phyloP scores from a whole-genome alignment of 2,888 invertebrate genomes.

The Drosophila gaucha region DNA sequence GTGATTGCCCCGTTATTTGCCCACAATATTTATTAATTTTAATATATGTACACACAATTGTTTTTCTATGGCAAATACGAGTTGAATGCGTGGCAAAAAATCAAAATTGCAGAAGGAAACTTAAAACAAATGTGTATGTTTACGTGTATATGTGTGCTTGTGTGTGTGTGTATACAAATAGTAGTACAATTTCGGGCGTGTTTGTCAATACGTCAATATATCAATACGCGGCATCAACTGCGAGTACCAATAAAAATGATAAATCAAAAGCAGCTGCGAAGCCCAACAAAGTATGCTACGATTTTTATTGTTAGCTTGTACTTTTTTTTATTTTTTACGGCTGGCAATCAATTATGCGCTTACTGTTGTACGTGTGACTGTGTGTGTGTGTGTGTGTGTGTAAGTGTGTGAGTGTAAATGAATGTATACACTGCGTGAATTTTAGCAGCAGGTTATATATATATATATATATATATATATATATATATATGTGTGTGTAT shows the following conservation, averaged over 20 bases:
- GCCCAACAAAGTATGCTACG: constrained; percentile 79
- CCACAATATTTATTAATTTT: background rate
- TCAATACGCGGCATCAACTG: constrained; percentile 42
- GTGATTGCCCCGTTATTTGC: constrained; percentile 5
- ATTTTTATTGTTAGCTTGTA: constrained; percentile 16
- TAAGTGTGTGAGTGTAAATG: constrained; percentile 17
- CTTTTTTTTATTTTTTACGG: constrained; percentile 52
- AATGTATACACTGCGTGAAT: constrained; percentile 29
- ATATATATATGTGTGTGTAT: constrained; percentile 12
- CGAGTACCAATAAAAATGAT: constrained; percentile 32
- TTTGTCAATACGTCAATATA: constrained; percentile 24
- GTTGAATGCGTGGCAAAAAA: constrained; percentile 30
- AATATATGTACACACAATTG: background rate
- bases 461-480: too few relatives aligned
- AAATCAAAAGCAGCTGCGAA: constrained; percentile 61
- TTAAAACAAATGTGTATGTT: background rate
- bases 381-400: background rate
- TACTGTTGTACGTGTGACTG: constrained; percentile 25
- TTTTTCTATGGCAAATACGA: constrained; percentile 25
- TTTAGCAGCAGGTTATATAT: constrained; percentile 22
- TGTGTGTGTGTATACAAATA: constrained; percentile 18
- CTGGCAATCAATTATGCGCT: constrained; percentile 57
- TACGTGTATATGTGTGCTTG: background rate
- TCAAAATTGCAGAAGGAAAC: background rate
- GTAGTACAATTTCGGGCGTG: constrained; percentile 13